These are phyloP conservation scores for Daubentonia madagascariensis DNA, from an alignment of 2,113 vertebrate genomes.

Conservation along the genomic window DNA sequence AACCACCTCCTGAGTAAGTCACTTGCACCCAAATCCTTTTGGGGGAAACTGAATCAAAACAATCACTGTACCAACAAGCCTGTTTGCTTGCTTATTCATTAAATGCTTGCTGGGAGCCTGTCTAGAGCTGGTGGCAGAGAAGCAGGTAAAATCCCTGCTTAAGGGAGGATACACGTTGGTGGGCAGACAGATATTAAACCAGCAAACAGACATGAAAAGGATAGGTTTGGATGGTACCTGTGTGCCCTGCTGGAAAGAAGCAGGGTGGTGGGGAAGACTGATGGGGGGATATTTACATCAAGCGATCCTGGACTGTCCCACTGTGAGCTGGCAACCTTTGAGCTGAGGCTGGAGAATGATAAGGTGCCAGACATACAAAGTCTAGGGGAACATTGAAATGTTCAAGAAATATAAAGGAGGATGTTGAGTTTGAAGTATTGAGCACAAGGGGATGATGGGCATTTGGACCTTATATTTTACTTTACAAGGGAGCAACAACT, in stretches of 20 bases:
- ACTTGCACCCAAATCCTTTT: background rate
- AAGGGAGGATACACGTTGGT: background rate
- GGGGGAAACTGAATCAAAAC: background rate
- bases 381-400: fast-evolving
- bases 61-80: background rate
- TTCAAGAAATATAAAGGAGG: background rate
- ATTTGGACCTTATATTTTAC: background rate
- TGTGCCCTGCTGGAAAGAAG: background rate
- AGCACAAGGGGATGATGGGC: background rate
- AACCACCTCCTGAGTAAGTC: background rate
- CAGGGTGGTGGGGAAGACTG: background rate
- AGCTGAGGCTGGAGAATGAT: background rate
- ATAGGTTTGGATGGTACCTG: background rate
- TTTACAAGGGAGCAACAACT: background rate
- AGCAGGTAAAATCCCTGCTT: background rate
- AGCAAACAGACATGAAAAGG: background rate
- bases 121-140: background rate
- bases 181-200: background rate
- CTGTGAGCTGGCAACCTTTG: background rate
- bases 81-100: background rate
- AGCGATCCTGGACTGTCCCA: background rate
- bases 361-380: background rate
- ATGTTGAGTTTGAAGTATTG: fast-evolving
- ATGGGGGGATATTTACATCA: background rate
- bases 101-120: background rate